Conservation (phyloP, 2,113 vertebrate genomes). For the Lonchura striata region DNA sequence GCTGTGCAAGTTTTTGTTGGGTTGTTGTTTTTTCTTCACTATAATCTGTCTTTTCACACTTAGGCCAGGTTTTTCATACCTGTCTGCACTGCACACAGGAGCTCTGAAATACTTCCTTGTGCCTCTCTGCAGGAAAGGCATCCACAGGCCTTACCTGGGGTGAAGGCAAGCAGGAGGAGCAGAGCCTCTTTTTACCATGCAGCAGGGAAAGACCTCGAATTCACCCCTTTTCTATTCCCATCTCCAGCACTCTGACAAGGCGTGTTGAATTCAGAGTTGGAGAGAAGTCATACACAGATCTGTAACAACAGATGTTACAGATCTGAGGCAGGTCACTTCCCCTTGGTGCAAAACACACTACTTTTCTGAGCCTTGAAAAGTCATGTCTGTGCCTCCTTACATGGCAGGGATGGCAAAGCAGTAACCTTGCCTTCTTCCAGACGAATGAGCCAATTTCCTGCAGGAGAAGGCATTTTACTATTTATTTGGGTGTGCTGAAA, state of each 20-base stretch:
- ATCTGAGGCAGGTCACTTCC: background rate
- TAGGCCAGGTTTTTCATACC: background rate
- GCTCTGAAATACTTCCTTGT: background rate
- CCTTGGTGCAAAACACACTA: background rate
- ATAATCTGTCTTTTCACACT: slow-evolving; percentile 3
- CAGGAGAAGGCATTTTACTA: background rate
- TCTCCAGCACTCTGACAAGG: background rate
- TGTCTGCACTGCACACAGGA: background rate
- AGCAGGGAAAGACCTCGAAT: background rate
- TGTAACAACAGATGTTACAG: background rate
- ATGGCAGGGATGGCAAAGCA: background rate
- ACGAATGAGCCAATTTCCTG: background rate
- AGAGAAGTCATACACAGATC: background rate
- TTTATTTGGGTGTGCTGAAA: background rate
- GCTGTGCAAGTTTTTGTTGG: background rate
- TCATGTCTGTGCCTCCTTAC: background rate
- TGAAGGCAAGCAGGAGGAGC: background rate
- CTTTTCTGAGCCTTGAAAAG: background rate
- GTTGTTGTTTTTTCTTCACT: background rate
- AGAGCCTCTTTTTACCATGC: background rate
- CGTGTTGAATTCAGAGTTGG: background rate
- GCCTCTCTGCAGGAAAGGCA: background rate
- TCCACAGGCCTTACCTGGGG: background rate
- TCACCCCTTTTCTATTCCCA: background rate
- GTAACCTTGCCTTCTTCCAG: background rate